A percentile compares a stretch with the other conserved stretches of the same genome.
These are phyloP conservation scores for Lepidostoma basale DNA, from an alignment of 1,140 invertebrate species.

Conservation along the genomic window DNA sequence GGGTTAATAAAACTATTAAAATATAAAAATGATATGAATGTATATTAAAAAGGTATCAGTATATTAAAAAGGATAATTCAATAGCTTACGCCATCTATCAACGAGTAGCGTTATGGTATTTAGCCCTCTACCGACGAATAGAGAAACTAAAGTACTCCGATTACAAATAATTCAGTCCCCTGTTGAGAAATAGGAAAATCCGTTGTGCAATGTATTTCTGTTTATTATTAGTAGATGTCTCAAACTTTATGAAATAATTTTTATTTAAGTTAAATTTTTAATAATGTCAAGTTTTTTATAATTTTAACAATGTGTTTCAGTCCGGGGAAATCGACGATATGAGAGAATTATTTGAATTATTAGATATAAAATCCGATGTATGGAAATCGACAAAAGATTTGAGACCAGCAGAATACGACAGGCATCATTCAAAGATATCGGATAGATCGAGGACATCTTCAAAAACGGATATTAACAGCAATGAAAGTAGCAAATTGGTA, in stretches of 20 bases:
- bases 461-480: slow-evolving; percentile 66
- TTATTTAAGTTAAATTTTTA: neutral
- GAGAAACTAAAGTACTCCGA: too few species aligned
- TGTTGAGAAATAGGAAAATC: too few species aligned
- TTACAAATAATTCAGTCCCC: too few species aligned
- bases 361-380: slow-evolving; percentile 83
- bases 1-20: slow-evolving; percentile 1
- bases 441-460: slow-evolving; percentile 60
- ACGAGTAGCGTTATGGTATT: too few species aligned
- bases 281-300: neutral
- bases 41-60: neutral
- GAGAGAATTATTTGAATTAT: slow-evolving; percentile 77
- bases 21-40: neutral
- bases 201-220: too few species aligned
- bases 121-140: too few species aligned
- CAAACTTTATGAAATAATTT: too few species aligned
- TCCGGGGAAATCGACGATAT: slow-evolving; percentile 80
- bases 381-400: slow-evolving; percentile 65
- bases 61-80: too few species aligned
- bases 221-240: too few species aligned
- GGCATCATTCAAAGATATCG: slow-evolving; percentile 56
- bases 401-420: slow-evolving; percentile 52
- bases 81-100: too few species aligned
- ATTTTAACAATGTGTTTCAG: slow-evolving; percentile 67
- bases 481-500: slow-evolving; percentile 65